Evolutionary conservation across 2,113 vertebrate genomes (phyloP).

Genomic region (Podilymbus podiceps): DNA sequence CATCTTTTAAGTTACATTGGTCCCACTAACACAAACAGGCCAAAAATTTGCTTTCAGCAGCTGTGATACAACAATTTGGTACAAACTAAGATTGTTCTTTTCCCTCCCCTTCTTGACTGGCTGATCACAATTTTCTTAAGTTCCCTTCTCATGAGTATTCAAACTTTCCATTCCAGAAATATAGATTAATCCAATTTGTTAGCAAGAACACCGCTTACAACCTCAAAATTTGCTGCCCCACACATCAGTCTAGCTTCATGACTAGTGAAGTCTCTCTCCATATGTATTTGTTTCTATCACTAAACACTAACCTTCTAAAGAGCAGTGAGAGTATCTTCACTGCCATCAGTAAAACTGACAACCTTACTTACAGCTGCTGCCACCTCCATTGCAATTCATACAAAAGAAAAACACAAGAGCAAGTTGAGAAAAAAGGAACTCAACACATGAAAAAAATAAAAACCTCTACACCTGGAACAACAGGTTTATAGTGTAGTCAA

Average conservation of each 20-base stretch:
- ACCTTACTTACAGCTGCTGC: neutral
- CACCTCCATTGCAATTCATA: neutral
- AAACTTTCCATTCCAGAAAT: neutral
- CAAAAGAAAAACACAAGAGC: neutral
- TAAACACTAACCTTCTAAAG: neutral
- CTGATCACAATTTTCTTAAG: neutral
- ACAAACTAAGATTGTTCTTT: neutral
- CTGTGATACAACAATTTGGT: neutral
- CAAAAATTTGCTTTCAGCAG: neutral
- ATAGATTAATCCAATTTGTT: neutral
- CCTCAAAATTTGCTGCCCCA: neutral
- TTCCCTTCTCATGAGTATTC: neutral
- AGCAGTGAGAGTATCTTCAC: neutral
- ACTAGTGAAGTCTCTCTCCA: neutral
- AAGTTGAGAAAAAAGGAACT: neutral
- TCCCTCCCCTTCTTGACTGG: neutral
- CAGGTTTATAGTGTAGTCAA: neutral
- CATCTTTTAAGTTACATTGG: neutral
- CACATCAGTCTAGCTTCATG: neutral
- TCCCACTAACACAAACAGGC: neutral
- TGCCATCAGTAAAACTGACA: neutral
- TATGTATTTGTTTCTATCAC: neutral
- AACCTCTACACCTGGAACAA: rapidly evolving
- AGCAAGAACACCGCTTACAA: neutral
- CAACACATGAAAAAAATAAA: neutral